A percentile compares a stretch with the other conserved stretches of the same genome.
phyloP scores from a whole-genome alignment of 2,797 vertebrate species.

The Dipus sagitta region DNA sequence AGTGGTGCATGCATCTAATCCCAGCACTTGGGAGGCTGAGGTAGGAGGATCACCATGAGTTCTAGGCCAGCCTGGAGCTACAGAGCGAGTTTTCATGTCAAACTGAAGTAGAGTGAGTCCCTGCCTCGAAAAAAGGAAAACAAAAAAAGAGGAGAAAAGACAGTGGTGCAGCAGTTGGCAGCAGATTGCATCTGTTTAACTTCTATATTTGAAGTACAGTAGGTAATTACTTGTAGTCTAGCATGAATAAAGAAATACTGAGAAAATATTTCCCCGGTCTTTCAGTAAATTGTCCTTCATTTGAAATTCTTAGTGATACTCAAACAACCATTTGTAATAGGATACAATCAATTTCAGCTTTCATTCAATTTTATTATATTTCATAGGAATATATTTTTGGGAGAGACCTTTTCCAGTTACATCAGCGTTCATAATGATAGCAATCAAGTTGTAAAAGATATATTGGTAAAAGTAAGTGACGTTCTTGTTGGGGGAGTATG shows the following conservation, averaged over 20 bases:
- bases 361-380: constrained; percentile 67
- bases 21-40: too few species aligned
- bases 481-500: constrained; percentile 27
- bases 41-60: too few species aligned
- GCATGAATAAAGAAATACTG: constrained; percentile 2
- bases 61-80: too few species aligned
- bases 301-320: constrained; percentile 44
- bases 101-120: too few species aligned
- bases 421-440: constrained; percentile 99
- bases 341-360: constrained; percentile 45
- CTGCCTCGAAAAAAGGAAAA: too few species aligned
- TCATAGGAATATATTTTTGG: constrained; percentile 97
- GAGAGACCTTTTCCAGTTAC: constrained; percentile 99
- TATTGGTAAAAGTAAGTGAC: constrained; percentile 96
- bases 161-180: constrained; percentile 10
- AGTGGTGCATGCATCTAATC: too few species aligned
- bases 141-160: too few species aligned
- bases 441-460: constrained; percentile 97
- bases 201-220: not conserved
- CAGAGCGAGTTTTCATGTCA: too few species aligned
- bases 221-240: not conserved
- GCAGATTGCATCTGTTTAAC: not conserved
- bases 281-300: constrained; percentile 41
- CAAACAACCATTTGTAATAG: constrained; percentile 29
- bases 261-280: not conserved